Percentiles rank a stretch among this genome's conserved stretches.
Evolutionary conservation across 2,888 invertebrate species (phyloP).

Genomic region (Conchocele bisecta): DNA sequence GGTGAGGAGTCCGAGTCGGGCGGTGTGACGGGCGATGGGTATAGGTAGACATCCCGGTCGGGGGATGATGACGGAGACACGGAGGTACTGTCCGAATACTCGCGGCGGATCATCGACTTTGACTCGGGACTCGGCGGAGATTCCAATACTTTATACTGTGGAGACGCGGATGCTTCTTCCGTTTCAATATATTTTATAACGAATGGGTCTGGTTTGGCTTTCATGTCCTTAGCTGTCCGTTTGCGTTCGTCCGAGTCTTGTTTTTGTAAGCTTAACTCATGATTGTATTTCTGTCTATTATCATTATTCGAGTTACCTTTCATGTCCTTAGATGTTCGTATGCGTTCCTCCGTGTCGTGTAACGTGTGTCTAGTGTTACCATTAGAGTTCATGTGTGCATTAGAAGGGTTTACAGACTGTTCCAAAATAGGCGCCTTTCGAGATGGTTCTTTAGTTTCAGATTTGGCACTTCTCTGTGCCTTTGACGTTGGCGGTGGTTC

Average conservation of each 20-base stretch:
- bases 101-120: slow-evolving; percentile 71
- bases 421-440: slow-evolving; percentile 36
- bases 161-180: slow-evolving; percentile 74
- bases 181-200: slow-evolving; percentile 72
- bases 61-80: slow-evolving; percentile 77
- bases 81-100: slow-evolving; percentile 77
- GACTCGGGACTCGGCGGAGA: slow-evolving; percentile 79
- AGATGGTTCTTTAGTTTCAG: slow-evolving; percentile 51
- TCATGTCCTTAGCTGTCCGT: slow-evolving; percentile 73
- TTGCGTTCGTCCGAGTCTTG: slow-evolving; percentile 72
- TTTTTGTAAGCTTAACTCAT: too few relatives aligned
- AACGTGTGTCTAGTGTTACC: too few relatives aligned
- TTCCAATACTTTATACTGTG: slow-evolving; percentile 78
- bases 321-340: slow-evolving; percentile 71
- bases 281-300: too few relatives aligned
- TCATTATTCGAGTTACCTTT: slow-evolving; percentile 75
- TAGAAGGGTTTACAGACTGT: slow-evolving; percentile 16
- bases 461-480: slow-evolving; percentile 18
- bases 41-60: slow-evolving; percentile 75
- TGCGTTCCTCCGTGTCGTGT: slow-evolving; percentile 71
- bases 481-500: slow-evolving; percentile 39
- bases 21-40: slow-evolving; percentile 79
- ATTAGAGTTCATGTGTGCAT: too few relatives aligned
- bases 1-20: slow-evolving; percentile 80
- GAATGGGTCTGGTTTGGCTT: slow-evolving; percentile 74